A percentile compares a stretch with the other conserved stretches of the same genome.
phyloP scores from a whole-genome alignment of 2,797 vertebrate species.

The Lagocephalus sceleratus region DNA sequence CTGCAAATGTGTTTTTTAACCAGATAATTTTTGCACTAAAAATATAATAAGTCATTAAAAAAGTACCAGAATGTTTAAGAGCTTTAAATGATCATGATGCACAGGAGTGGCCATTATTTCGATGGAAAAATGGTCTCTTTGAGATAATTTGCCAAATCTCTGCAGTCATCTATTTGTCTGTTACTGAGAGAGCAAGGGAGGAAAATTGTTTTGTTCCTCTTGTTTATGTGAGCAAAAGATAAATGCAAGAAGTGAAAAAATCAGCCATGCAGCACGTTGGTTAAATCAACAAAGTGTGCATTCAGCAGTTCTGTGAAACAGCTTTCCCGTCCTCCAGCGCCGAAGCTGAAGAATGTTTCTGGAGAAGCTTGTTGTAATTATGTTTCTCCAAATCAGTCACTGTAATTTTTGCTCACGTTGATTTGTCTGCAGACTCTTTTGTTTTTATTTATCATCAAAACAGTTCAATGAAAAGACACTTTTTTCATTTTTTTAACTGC shows the following conservation, averaged over 20 bases:
- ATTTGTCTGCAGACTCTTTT: constrained; percentile 17
- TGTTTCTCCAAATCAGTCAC: constrained; percentile 23
- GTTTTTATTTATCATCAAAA: neutral
- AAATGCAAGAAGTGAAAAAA: constrained; percentile 28
- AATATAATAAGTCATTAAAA: too few relatives aligned
- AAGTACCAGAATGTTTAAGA: too few relatives aligned
- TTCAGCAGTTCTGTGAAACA: constrained; percentile 24
- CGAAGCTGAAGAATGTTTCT: constrained; percentile 1
- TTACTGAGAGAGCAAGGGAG: constrained; percentile 13
- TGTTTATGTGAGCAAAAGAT: constrained; percentile 30
- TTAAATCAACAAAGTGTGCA: constrained; percentile 18
- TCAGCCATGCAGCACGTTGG: constrained; percentile 14
- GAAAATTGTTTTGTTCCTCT: constrained; percentile 17
- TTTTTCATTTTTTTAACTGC: neutral
- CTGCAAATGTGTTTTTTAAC: constrained; percentile 21
- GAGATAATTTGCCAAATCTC: constrained; percentile 27
- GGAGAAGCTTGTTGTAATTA: constrained; percentile 10
- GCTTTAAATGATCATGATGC: neutral
- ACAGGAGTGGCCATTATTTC: constrained; percentile 4
- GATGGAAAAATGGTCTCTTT: neutral
- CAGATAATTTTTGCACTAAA: constrained; percentile 3
- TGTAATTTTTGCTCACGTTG: constrained; percentile 16
- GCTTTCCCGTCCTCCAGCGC: constrained; percentile 11
- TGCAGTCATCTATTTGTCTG: constrained; percentile 24
- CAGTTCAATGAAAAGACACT: too few relatives aligned